Conservation (phyloP, 2,888 invertebrate species). For the Hybos culiciformis region DNA sequence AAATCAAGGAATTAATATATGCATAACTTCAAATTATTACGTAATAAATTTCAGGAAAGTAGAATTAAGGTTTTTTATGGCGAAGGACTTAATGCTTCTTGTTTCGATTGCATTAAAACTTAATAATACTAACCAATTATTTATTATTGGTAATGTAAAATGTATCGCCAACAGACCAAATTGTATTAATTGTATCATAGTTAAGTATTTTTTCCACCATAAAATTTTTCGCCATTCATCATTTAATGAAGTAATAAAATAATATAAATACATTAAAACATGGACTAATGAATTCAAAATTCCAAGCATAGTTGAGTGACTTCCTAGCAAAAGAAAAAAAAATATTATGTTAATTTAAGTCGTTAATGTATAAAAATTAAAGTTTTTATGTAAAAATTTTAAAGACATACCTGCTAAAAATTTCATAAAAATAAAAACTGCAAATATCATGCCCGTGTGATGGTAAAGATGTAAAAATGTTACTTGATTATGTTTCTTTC, state of each 20-base stretch:
- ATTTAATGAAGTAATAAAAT: slow-evolving; percentile 58
- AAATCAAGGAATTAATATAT: too few relatives aligned
- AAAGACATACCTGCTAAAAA: slow-evolving; percentile 39
- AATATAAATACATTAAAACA: slow-evolving; percentile 69
- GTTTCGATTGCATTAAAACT: too few relatives aligned
- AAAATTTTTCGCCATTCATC: slow-evolving; percentile 53
- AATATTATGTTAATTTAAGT: slow-evolving; percentile 25
- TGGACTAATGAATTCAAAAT: slow-evolving; percentile 66
- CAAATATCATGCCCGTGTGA: slow-evolving; percentile 64
- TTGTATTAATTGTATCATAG: slow-evolving; percentile 68
- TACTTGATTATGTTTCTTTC: slow-evolving; percentile 71
- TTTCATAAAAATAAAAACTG: slow-evolving; percentile 47
- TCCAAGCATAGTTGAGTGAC: slow-evolving; percentile 40
- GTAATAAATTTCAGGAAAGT: too few relatives aligned
- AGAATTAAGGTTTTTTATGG: too few relatives aligned
- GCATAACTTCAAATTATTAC: too few relatives aligned
- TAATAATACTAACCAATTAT: too few relatives aligned
- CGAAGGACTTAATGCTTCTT: too few relatives aligned
- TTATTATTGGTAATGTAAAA: slow-evolving; percentile 34
- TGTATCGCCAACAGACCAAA: slow-evolving; percentile 47
- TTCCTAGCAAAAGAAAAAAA: slow-evolving; percentile 25
- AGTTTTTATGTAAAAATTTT: not conserved
- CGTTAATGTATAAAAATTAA: too few relatives aligned
- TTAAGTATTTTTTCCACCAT: slow-evolving; percentile 79
- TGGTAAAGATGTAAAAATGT: slow-evolving; percentile 78